Evolutionary conservation across 2,113 vertebrate species (phyloP), one percentile per base, ranked within the genome.

Genomic region (Grus americana): DNA sequence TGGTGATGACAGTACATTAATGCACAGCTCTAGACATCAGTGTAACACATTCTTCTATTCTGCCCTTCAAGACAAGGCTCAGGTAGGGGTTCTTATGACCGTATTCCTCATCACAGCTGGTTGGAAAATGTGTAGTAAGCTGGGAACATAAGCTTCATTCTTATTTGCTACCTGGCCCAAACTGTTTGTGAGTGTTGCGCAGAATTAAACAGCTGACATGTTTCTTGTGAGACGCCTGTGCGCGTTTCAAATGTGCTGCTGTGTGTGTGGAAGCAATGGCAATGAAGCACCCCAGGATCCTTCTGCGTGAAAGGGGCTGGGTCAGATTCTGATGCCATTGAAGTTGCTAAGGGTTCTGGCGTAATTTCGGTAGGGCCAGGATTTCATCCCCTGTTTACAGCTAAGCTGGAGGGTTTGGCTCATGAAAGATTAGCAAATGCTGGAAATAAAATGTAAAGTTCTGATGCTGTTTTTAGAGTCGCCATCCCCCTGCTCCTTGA

Each of bases 401-500:
- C 86, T 73, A 66, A 66, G 26, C 84, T 71, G 62, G 71, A 79
- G 72, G 63, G 63, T 16, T 82, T 95, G 73, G 55, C 44, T 95
- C 75, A 34, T 63, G 87, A 70, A 87, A 82, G 81, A 71, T 50
- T 34, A 71, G 79, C 3, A 3, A 61, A 62, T 27, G 67, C 67
- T 87, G 38, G 55, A 85, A 96, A 96, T 79, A 46, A 92, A 96
- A 95, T 44, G 5, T 32, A 8, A 79, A 80, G 55, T 90, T 94
- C 55, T 79, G 91, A 36, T 93, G 91, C 84, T 62, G 74, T 83
- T 95, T 97, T 97, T 88, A 88, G 92, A 70, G 17, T 46, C 74
- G 86, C 66, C 66, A 80, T 67, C 29, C 38, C 15, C 26, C 63
- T 0, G 0, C 63, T 91, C 83, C 80, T 91, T 86, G 86, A 95